Conservation (phyloP, 2,888 invertebrate species). For the Drosophila anomalipes region DNA sequence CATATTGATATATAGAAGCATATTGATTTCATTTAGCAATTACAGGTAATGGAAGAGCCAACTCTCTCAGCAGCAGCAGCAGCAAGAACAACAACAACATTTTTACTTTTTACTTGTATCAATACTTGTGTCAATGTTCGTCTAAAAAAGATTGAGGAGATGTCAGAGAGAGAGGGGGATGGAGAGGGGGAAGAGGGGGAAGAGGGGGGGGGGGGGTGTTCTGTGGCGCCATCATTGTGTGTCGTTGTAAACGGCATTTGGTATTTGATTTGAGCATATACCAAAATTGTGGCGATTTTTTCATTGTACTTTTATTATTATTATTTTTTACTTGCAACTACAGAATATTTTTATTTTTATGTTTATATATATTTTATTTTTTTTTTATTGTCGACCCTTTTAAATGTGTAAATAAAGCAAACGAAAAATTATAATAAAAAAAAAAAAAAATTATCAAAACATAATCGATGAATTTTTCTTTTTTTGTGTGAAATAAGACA, state of each 20-base stretch:
- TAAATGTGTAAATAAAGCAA: conserved; percentile 60
- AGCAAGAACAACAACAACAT: background rate
- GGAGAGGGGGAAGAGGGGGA: too few relatives aligned
- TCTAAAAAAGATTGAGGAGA: background rate
- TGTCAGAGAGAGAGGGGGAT: too few relatives aligned
- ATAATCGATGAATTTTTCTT: background rate
- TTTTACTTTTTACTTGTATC: conserved; percentile 18
- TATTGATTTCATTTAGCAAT: conserved; percentile 1
- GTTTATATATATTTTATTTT: conserved; percentile 15
- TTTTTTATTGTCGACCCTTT: conserved; percentile 44
- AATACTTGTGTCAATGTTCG: conserved; percentile 19
- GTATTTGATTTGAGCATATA: conserved; percentile 38
- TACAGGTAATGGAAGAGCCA: conserved; percentile 10
- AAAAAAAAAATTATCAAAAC: conserved; percentile 38
- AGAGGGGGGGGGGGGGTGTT: background rate
- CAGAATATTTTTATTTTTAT: conserved; percentile 37
- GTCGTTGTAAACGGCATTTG: conserved; percentile 52
- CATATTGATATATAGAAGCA: conserved; percentile 1
- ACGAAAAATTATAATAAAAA: conserved; percentile 50
- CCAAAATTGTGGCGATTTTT: conserved; percentile 49
- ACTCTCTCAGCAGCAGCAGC: conserved; percentile 21
- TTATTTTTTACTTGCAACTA: conserved; percentile 27
- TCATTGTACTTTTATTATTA: conserved; percentile 47
- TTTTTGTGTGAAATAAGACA: background rate
- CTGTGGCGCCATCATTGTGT: conserved; percentile 25